Conservation (phyloP, 2,888 invertebrate species). For the Tipula helvola region DNA sequence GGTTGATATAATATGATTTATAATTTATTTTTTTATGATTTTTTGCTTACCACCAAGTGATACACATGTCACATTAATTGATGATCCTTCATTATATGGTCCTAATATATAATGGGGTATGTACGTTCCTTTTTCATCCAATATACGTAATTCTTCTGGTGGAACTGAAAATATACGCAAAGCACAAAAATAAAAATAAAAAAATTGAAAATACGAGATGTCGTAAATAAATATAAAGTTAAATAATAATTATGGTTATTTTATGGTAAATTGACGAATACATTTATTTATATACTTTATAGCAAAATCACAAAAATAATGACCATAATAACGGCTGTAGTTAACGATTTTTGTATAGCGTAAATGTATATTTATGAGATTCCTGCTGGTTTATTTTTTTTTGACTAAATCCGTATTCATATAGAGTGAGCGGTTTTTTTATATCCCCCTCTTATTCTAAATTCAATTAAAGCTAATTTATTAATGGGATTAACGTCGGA, state of each 20-base stretch:
- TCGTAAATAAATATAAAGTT: not conserved
- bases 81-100: slow-evolving; percentile 73
- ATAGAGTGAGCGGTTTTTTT: not conserved
- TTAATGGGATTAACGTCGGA: not conserved
- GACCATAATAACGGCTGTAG: not conserved
- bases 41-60: slow-evolving; percentile 57
- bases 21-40: not conserved
- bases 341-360: not conserved
- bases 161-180: slow-evolving; percentile 46
- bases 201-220: not conserved
- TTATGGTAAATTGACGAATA: not conserved
- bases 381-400: not conserved
- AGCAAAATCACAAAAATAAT: not conserved
- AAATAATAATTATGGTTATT: not conserved
- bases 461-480: not conserved
- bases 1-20: not conserved
- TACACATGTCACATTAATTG: slow-evolving; percentile 71
- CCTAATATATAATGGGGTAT: slow-evolving; percentile 67
- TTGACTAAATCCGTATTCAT: not conserved
- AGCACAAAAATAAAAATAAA: not conserved
- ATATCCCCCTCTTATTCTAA: not conserved
- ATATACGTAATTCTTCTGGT: slow-evolving; percentile 65
- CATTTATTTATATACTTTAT: not conserved
- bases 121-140: slow-evolving; percentile 63
- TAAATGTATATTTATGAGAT: not conserved